A percentile compares a stretch with the other conserved stretches of the same genome.
phyloP scores from a whole-genome alignment of 2,113 vertebrate genomes.

The Carassius carassius region DNA sequence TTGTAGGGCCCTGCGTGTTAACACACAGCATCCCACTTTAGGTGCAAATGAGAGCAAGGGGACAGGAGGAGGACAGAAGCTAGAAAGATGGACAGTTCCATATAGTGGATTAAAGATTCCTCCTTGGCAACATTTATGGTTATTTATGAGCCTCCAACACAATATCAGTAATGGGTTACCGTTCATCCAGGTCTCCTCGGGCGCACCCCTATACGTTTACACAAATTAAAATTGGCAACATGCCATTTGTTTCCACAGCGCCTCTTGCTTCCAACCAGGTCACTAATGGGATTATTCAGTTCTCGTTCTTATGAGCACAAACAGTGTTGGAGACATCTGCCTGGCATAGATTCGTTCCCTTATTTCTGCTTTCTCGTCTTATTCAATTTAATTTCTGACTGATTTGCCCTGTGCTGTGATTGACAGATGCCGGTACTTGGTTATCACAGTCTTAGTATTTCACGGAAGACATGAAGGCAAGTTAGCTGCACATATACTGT shows the following conservation, averaged over 20 bases:
- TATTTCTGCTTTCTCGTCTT: neutral
- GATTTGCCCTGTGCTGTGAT: slow-evolving; percentile 37
- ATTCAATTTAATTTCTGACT: slow-evolving; percentile 28
- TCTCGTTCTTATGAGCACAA: slow-evolving; percentile 48
- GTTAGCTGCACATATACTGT: slow-evolving; percentile 16
- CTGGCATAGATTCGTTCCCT: neutral
- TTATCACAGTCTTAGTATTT: slow-evolving; percentile 4
- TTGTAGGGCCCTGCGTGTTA: slow-evolving; percentile 64
- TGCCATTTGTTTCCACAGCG: slow-evolving; percentile 32
- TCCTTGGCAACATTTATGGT: slow-evolving; percentile 56
- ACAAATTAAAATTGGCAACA: slow-evolving; percentile 50
- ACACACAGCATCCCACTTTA: slow-evolving; percentile 65
- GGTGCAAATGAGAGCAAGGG: slow-evolving; percentile 49
- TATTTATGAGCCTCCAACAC: slow-evolving; percentile 60
- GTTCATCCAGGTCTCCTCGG: slow-evolving; percentile 48
- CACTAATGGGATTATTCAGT: slow-evolving; percentile 58
- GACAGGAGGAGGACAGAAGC: slow-evolving; percentile 34
- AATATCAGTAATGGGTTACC: slow-evolving; percentile 61
- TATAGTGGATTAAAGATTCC: slow-evolving; percentile 44
- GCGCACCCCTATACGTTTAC: slow-evolving; percentile 48
- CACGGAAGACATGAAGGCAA: slow-evolving; percentile 10
- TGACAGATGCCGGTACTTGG: slow-evolving; percentile 30
- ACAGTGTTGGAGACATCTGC: neutral
- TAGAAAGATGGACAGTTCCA: slow-evolving; percentile 30
- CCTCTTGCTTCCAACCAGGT: slow-evolving; percentile 48